phyloP scores from a whole-genome alignment of 2,113 vertebrate genomes.

The Phylloscopus trochilus region DNA sequence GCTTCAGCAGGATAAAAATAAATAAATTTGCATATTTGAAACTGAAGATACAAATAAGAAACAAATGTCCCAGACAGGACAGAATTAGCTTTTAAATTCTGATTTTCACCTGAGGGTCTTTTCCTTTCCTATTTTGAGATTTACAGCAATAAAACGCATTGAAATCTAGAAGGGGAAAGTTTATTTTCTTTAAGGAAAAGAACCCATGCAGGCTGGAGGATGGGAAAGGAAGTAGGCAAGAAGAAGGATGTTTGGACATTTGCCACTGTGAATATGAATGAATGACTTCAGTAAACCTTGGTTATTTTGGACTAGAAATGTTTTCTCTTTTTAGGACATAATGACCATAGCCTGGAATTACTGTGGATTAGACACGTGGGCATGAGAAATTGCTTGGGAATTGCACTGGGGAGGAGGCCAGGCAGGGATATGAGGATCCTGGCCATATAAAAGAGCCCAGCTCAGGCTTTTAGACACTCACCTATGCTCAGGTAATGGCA shows the following conservation, averaged over 20 bases:
- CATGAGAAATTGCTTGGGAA: background rate
- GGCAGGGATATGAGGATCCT: background rate
- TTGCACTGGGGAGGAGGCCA: background rate
- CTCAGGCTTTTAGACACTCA: background rate
- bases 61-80: background rate
- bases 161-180: background rate
- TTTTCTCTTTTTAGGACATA: background rate
- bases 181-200: background rate
- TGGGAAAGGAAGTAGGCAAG: conserved; percentile 31
- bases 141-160: background rate
- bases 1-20: background rate
- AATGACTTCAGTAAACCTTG: background rate
- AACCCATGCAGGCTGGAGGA: background rate
- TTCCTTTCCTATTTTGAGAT: background rate
- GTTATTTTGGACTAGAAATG: background rate
- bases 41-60: background rate
- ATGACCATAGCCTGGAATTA: background rate
- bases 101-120: background rate
- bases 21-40: background rate
- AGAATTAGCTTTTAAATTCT: background rate
- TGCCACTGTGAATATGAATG: background rate
- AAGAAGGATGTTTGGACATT: background rate
- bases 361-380: background rate
- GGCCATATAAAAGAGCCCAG: background rate
- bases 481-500: background rate